These are phyloP conservation scores for Circaetus gallicus DNA, from an alignment of 2,113 vertebrate species.

Conservation along the genomic window DNA sequence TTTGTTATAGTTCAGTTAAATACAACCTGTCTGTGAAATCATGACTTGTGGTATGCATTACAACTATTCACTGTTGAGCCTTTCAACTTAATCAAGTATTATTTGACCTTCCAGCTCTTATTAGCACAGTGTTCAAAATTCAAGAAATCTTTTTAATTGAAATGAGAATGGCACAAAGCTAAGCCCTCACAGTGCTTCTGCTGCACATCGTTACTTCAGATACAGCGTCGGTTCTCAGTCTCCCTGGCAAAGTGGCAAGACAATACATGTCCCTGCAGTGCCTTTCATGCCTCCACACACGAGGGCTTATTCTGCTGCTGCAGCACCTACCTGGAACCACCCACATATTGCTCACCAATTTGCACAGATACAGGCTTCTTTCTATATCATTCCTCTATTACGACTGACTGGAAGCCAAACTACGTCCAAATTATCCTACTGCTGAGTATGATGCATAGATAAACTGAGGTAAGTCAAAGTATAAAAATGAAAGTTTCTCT, in stretches of 20 bases:
- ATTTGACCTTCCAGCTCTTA: not conserved
- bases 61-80: not conserved
- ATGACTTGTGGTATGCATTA: not conserved
- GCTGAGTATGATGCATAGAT: not conserved
- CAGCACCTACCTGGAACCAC: not conserved
- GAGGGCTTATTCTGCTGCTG: not conserved
- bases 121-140: not conserved
- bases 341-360: not conserved
- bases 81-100: not conserved
- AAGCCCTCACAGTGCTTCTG: not conserved
- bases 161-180: not conserved
- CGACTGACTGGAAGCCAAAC: not conserved
- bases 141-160: not conserved
- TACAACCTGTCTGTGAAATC: not conserved
- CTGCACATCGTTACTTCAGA: not conserved
- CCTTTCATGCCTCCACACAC: not conserved
- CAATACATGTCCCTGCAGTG: not conserved
- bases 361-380: not conserved
- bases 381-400: not conserved
- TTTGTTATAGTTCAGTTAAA: not conserved
- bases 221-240: not conserved
- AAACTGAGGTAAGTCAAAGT: not conserved
- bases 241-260: not conserved
- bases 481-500: not conserved
- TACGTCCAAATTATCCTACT: accelerated